These are phyloP conservation scores for Lycaena phlaeas DNA, from an alignment of 2,888 invertebrate species.

Conservation along the genomic window DNA sequence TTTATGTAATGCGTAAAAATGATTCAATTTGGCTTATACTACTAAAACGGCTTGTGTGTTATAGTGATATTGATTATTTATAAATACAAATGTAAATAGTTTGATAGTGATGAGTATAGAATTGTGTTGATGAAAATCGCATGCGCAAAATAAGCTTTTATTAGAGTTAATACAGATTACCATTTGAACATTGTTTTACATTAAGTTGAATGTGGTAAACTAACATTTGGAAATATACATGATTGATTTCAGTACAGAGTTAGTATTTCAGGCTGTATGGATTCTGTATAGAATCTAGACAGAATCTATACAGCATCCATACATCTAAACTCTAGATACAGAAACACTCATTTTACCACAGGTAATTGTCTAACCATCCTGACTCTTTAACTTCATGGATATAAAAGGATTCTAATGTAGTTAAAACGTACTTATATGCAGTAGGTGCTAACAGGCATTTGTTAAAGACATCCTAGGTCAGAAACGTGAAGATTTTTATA, in stretches of 20 bases:
- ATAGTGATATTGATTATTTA: slow-evolving; percentile 5
- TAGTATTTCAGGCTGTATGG: too few species aligned
- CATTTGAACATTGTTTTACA: too few species aligned
- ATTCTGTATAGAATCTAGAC: too few species aligned
- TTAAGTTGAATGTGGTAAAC: too few species aligned
- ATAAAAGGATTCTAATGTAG: too few species aligned
- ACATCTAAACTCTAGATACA: too few species aligned
- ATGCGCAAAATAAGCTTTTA: slow-evolving; percentile 8
- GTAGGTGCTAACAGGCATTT: slow-evolving; percentile 2
- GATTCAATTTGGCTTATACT: not conserved
- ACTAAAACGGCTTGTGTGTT: slow-evolving; percentile 6
- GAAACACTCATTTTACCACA: too few species aligned
- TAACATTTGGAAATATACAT: too few species aligned
- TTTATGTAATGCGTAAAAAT: not conserved
- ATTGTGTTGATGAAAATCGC: slow-evolving; percentile 3
- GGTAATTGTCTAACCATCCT: too few species aligned
- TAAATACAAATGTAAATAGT: slow-evolving; percentile 8
- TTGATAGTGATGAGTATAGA: slow-evolving; percentile 3
- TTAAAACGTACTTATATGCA: slow-evolving; percentile 2
- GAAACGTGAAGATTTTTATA: not conserved
- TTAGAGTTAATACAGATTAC: not conserved
- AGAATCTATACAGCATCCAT: too few species aligned
- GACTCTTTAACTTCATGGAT: too few species aligned
- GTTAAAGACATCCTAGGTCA: not conserved
- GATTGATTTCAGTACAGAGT: too few species aligned